Evolutionary conservation across 1,140 invertebrate genomes (phyloP), one percentile per base, ranked within the genome.

Genomic region (Anthonomus grandis): DNA sequence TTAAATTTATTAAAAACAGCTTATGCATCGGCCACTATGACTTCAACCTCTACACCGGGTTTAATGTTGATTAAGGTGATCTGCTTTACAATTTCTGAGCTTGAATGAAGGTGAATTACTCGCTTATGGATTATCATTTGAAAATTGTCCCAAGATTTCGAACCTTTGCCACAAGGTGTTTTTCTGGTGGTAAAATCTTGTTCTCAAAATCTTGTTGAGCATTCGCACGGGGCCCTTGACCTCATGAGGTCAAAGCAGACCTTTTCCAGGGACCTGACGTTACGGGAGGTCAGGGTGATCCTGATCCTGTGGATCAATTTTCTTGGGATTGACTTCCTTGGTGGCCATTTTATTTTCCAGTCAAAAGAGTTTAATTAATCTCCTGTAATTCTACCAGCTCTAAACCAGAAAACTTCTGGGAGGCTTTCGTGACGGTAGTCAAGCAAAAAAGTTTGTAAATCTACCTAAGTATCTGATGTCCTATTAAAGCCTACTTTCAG

Each of bases 131-230:
- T 97, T 59, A 96, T 82, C 96, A 99, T 98, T 72, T 89, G 86
- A 80, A 93, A 97, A 25, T n/a, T 81, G 83, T 99, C 97, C 97
- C 97, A 99, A 47, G 97, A 99, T 77, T 99, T 99, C 39, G 97
- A 99, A 82, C 97, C 97, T 78, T 99, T 97, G 85, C 97, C 97
- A 76, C 97, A 99, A 75, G 97, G 97, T 25, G 97, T 99, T 79
- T 99, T 99, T 63, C 97, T 84, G 23, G 97, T 99, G 21, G 97
- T 99, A 74, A 99, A n/a, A n/a, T n/a, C n/a, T n/a, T n/a, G n/a
- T 99, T 65, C 97, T 85, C 41, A 98, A 78, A 41, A 85, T 83
- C 75, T 97, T 97, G 27, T 93, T 98, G 24, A 95, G 95, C 89
- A 98, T 93, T 65, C 95, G 87, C 27, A 97, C 90, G 59, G 95